These are phyloP conservation scores for Schmidtea mediterranea DNA, from an alignment of 1,140 invertebrate genomes.

Conservation along the genomic window DNA sequence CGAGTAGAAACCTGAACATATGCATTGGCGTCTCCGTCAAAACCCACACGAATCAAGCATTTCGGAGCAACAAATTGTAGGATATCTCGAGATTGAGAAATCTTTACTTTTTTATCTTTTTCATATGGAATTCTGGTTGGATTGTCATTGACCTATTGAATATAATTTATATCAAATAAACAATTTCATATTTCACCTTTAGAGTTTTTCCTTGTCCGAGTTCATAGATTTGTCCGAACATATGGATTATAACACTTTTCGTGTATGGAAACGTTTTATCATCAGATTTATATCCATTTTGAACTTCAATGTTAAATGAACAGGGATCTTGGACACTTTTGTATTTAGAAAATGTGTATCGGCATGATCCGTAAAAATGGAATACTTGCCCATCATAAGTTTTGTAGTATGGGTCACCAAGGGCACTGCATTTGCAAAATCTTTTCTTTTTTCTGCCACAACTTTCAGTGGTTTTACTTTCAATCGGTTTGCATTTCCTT, in stretches of 20 bases:
- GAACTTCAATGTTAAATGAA: constrained; percentile 6
- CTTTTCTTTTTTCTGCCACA: background rate
- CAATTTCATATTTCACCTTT: too few relatives aligned
- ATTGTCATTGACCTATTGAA: too few relatives aligned
- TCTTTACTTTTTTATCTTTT: background rate
- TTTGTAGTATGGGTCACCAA: constrained; percentile 7
- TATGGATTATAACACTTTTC: background rate
- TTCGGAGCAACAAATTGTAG: constrained; percentile 2
- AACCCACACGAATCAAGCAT: background rate
- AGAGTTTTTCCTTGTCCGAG: too few relatives aligned
- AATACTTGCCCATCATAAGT: constrained; percentile 7
- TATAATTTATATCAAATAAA: too few relatives aligned
- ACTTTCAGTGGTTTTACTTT: too few relatives aligned
- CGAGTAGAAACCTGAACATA: background rate
- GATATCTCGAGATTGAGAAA: background rate
- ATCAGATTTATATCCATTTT: constrained; percentile 7
- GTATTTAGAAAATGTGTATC: constrained; percentile 5
- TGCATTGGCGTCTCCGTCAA: background rate
- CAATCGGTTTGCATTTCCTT: too few relatives aligned
- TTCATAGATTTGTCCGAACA: background rate
- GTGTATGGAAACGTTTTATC: constrained; percentile 7
- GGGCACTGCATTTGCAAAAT: constrained; percentile 6
- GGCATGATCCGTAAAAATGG: constrained; percentile 8
- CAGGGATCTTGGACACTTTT: background rate
- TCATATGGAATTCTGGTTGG: background rate